phyloP scores from a whole-genome alignment of 2,888 invertebrate genomes.

The Himalopsyche tibetana region DNA sequence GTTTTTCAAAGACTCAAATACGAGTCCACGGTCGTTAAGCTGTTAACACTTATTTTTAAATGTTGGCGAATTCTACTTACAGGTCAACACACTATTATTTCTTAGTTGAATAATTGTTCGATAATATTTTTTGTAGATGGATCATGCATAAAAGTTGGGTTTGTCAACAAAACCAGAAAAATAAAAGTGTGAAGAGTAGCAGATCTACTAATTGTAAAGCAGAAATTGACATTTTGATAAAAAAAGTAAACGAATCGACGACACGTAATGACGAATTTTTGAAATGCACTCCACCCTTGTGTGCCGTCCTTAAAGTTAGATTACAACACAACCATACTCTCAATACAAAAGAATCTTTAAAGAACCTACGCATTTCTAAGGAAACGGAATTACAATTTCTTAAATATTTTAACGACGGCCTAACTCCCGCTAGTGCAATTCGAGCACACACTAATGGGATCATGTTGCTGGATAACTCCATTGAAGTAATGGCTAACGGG shows the following conservation, averaged over 20 bases:
- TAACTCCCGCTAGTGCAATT: constrained; percentile 6
- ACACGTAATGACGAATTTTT: background rate
- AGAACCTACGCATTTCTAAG: background rate
- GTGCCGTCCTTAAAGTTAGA: constrained; percentile 19
- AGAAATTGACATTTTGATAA: constrained; percentile 5
- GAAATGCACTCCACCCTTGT: background rate
- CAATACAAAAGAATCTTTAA: background rate
- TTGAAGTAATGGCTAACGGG: background rate
- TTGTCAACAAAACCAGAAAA: constrained; percentile 8
- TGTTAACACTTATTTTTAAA: too few species aligned
- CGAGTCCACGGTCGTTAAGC: too few species aligned
- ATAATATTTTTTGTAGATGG: background rate
- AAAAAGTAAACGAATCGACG: constrained; percentile 3
- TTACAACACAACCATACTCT: constrained; percentile 3
- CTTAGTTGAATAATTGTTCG: background rate
- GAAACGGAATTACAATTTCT: background rate
- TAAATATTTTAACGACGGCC: background rate
- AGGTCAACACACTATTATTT: too few species aligned
- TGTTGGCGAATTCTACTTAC: too few species aligned
- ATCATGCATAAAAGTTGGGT: constrained; percentile 24
- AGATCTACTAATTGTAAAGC: constrained; percentile 3
- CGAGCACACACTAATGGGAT: background rate
- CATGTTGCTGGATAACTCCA: background rate
- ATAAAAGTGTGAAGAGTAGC: constrained; percentile 9
- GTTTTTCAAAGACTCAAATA: too few species aligned